A percentile compares a stretch with the other conserved stretches of the same genome.
Evolutionary conservation across 2,888 invertebrate genomes (phyloP).

Genomic region (Drosophila leonis): DNA sequence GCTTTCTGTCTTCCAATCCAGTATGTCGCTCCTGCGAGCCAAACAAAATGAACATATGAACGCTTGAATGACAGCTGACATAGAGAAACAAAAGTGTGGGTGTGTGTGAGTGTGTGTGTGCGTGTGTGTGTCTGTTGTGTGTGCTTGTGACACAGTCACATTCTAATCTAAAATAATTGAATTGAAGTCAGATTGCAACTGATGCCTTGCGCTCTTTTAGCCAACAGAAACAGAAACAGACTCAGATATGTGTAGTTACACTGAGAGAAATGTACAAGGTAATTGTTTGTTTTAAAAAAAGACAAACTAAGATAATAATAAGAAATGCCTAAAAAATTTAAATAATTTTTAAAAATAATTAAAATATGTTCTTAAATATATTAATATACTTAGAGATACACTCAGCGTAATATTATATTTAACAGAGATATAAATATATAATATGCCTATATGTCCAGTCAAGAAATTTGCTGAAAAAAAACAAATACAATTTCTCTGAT

Average conservation of each 20-base stretch:
- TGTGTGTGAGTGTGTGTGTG: conserved; percentile 24
- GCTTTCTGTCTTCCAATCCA: conserved; percentile 43
- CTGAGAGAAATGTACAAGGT: conserved; percentile 8
- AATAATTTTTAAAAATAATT: neutral
- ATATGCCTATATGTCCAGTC: no score
- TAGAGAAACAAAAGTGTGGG: conserved; percentile 72
- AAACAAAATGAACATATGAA: conserved; percentile 67
- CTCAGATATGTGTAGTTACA: conserved; percentile 35
- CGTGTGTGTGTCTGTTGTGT: conserved; percentile 24
- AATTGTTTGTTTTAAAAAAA: neutral
- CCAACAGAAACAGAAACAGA: conserved; percentile 38
- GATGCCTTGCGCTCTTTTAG: conserved; percentile 62
- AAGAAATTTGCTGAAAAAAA: no score
- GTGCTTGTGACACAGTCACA: conserved; percentile 77
- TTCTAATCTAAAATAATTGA: conserved; percentile 82
- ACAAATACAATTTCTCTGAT: no score
- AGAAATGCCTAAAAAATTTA: neutral
- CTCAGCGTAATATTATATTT: no score
- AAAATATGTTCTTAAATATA: neutral
- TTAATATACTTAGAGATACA: no score
- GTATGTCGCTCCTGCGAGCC: conserved; percentile 36
- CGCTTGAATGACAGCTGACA: conserved; percentile 80
- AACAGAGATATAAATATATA: no score
- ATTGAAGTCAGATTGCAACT: conserved; percentile 82
- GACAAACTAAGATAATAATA: no score